phyloP scores from a whole-genome alignment of 2,797 vertebrate species.

The Crenichthys baileyi region DNA sequence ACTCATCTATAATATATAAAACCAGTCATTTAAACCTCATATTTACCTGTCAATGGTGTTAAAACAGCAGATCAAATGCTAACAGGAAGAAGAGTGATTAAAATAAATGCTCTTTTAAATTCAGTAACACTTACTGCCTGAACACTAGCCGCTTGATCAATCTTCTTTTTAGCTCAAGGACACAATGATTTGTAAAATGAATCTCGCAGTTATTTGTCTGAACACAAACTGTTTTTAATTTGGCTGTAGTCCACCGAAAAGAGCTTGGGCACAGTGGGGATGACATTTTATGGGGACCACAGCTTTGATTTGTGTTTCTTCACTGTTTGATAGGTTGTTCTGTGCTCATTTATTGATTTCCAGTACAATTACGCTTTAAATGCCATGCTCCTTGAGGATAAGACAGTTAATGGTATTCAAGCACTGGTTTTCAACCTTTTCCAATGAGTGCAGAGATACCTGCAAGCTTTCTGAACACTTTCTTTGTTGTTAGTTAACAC shows the following conservation, averaged over 20 bases:
- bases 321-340: neutral
- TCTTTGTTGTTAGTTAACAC: neutral
- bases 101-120: neutral
- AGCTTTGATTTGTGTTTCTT: constrained; percentile 4
- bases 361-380: neutral
- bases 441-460: neutral
- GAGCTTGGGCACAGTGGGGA: constrained; percentile 5
- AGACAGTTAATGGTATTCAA: constrained; percentile 1
- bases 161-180: neutral
- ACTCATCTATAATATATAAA: neutral
- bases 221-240: neutral
- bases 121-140: neutral
- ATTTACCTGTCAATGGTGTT: neutral
- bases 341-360: constrained; percentile 6
- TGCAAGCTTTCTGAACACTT: neutral
- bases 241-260: neutral
- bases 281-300: neutral
- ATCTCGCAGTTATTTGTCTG: neutral
- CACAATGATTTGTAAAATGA: neutral
- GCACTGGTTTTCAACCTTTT: constrained; percentile 1
- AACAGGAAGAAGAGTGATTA: neutral
- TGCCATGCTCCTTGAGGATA: neutral
- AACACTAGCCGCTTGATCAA: neutral
- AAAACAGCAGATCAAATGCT: neutral
- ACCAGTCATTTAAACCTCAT: neutral